These are phyloP conservation scores for Channallabes apus DNA, from an alignment of 2,797 vertebrate genomes.

Conservation along the genomic window DNA sequence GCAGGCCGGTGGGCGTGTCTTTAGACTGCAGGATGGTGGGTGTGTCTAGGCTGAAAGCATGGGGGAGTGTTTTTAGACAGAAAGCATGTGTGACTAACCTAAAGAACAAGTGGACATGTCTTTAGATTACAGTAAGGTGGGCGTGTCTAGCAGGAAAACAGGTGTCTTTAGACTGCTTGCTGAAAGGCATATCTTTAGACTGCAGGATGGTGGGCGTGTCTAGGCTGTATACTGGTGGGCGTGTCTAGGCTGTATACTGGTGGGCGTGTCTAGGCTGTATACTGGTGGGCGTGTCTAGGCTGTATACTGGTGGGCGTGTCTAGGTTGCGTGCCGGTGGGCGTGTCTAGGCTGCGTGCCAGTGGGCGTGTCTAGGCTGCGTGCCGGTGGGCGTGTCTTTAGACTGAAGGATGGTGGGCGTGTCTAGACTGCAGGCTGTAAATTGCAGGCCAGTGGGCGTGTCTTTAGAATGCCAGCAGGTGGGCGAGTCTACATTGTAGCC, in stretches of 20 bases:
- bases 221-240: neutral
- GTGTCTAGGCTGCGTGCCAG: neutral
- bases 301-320: neutral
- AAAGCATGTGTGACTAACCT: too few species aligned
- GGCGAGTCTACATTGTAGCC: too few species aligned
- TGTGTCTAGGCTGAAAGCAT: neutral
- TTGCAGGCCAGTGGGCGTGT: neutral
- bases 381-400: neutral
- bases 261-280: neutral
- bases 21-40: neutral
- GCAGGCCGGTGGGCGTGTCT: too few species aligned
- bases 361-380: neutral
- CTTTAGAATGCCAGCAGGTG: too few species aligned
- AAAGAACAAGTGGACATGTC: neutral
- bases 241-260: neutral
- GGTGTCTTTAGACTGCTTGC: too few species aligned
- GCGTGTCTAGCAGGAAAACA: too few species aligned
- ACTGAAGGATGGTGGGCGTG: neutral
- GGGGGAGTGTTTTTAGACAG: neutral
- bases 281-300: neutral
- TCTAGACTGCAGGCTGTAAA: neutral
- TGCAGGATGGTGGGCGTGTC: neutral
- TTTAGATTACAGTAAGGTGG: neutral
- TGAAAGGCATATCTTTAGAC: too few species aligned
- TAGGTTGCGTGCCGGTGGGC: neutral